Percentiles rank a stretch among this genome's conserved stretches.
Conservation (phyloP, 2,797 vertebrate species). For the Onychomys torridus region DNA sequence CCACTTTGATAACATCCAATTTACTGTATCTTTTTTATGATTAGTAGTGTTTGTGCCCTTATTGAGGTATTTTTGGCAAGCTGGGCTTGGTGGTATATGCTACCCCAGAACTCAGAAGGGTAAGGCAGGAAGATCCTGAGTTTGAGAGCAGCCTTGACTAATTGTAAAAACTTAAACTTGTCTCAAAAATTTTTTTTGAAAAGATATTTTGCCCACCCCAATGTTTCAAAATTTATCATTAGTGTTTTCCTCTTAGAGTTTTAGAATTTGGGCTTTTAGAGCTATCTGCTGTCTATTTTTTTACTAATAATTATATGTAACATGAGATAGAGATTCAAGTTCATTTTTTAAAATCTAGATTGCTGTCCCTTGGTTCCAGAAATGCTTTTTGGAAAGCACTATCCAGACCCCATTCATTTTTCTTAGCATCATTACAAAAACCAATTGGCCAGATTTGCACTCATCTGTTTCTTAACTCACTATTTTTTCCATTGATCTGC, state of each 20-base stretch:
- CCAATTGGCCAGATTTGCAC: background rate
- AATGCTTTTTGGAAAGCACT: background rate
- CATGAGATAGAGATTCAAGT: background rate
- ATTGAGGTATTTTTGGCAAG: background rate
- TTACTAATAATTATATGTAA: background rate
- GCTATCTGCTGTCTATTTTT: background rate
- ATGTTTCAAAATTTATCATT: background rate
- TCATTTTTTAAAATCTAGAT: background rate
- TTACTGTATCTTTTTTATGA: background rate
- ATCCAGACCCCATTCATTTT: background rate
- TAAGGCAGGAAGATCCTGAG: background rate
- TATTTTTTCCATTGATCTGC: background rate
- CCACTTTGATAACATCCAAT: background rate
- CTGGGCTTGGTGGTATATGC: background rate
- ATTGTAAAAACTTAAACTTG: background rate
- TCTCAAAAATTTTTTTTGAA: background rate
- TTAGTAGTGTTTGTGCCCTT: background rate
- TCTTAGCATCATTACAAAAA: background rate
- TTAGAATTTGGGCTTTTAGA: constrained; percentile 1
- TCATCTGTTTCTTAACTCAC: background rate
- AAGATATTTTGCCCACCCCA: background rate
- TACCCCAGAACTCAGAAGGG: background rate
- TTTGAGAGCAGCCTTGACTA: background rate
- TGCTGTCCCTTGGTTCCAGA: background rate
- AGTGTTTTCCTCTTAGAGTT: background rate